Evolutionary conservation across 2,797 vertebrate species (phyloP), one percentile per base, ranked within the genome.

Genomic region (Enteromius argenteus): DNA sequence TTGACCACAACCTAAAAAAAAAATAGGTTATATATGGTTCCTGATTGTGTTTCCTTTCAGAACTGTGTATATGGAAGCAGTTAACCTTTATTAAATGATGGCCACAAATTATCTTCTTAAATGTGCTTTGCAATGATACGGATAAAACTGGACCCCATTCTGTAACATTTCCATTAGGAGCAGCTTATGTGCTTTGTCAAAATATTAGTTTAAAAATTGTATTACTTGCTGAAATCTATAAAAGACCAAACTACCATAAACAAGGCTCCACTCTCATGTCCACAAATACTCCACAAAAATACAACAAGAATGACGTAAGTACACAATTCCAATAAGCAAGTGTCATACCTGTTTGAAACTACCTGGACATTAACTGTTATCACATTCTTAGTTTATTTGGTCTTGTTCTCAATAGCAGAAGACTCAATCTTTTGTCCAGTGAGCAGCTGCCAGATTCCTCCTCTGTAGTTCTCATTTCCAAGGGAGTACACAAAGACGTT

Each of bases 401-500:
- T 93, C 91, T 98, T 98, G 89, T 96, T 96, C 84, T 97, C 96
- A 91, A 91, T 93, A 92, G 97, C 96, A 90, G 93, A 90, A 81
- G 92, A 92, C 85, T 96, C 92, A 35, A 94, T 96, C 93, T 96
- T 98, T 93, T 97, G 96, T 73, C 95, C 96, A 0, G 96, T 98
- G 58, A 98, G 95, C 81, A 97, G 92, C 89, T 96, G 95, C 97
- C 97, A 97, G 91, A 98, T 95, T 62, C 97, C 97, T 86, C 95
- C 95, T 93, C 94, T 94, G 93, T 97, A 96, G 93, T 96, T 96
- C 89, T 98, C 96, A 35, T 97, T 97, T 86, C 96, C 96, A 91
- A 99, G 92, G 81, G 96, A 95, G 0, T 99, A 99, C 81, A 97
- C 90, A 87, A 98, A 96, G 68, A 95, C 96, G 0, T 99, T 96